A percentile compares a stretch with the other conserved stretches of the same genome.
phyloP scores from a whole-genome alignment of 2,113 vertebrate species.

The Furnarius figulus region DNA sequence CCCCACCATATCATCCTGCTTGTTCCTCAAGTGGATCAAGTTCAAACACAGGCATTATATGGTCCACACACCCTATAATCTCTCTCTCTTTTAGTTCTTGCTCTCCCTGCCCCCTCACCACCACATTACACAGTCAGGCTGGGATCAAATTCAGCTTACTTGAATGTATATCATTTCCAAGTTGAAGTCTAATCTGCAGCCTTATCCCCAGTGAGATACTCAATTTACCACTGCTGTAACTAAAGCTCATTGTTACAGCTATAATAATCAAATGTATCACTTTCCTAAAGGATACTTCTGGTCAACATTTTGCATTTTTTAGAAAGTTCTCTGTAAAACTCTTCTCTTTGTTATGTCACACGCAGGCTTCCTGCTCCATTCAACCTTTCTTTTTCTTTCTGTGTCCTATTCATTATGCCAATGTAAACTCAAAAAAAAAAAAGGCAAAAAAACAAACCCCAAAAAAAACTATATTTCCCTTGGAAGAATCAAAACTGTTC shows the following conservation, averaged over 20 bases:
- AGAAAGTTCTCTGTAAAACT: constrained; percentile 2
- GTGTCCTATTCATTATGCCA: not conserved
- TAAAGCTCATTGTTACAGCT: constrained; percentile 48
- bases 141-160: constrained; percentile 40
- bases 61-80: not conserved
- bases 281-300: constrained; percentile 52
- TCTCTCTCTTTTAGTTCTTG: not conserved
- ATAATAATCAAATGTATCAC: constrained; percentile 55
- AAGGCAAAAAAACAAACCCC: too few relatives aligned
- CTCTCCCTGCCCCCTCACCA: not conserved
- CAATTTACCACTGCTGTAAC: constrained; percentile 53
- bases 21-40: constrained; percentile 15
- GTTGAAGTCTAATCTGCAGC: constrained; percentile 29
- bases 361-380: not conserved
- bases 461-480: not conserved
- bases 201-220: constrained; percentile 41
- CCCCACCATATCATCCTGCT: not conserved
- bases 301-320: constrained; percentile 9
- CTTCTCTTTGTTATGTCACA: not conserved
- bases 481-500: not conserved
- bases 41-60: constrained; percentile 4
- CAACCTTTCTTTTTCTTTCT: not conserved
- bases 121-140: constrained; percentile 1
- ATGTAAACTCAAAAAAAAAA: not conserved
- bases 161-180: constrained; percentile 45